Conservation (phyloP, 1,140 invertebrate genomes). For the Drosophila pruinosa region DNA sequence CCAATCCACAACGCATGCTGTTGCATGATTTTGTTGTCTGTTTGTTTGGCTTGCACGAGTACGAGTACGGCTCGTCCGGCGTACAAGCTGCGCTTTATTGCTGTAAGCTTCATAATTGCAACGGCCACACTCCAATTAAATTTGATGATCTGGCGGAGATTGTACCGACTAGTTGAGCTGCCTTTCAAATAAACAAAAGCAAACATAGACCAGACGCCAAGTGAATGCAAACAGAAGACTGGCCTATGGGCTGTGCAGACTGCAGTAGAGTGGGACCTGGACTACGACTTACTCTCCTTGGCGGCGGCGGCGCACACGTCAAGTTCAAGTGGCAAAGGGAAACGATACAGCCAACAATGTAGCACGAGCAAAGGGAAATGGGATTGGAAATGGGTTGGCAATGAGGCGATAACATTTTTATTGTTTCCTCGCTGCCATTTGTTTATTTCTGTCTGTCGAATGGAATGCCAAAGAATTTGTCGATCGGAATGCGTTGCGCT, state of each 20-base stretch:
- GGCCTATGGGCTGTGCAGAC: neutral
- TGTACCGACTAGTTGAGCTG: constrained; percentile 50
- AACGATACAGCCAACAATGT: constrained; percentile 52
- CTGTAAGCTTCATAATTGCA: constrained; percentile 72
- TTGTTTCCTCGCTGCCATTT: constrained; percentile 52
- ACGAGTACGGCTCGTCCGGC: constrained; percentile 39
- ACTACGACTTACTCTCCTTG: neutral
- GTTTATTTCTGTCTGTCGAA: constrained; percentile 7
- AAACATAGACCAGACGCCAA: constrained; percentile 41
- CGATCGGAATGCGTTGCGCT: constrained; percentile 45
- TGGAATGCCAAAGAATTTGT: neutral
- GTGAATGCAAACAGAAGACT: neutral
- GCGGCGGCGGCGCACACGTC: constrained; percentile 57
- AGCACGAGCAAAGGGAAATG: neutral
- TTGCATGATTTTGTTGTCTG: constrained; percentile 48
- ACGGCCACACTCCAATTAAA: constrained; percentile 79
- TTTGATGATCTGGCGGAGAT: constrained; percentile 78
- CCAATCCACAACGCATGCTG: neutral
- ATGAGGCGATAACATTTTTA: constrained; percentile 73
- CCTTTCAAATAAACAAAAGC: constrained; percentile 72
- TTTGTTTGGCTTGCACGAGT: constrained; percentile 21
- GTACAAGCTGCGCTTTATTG: constrained; percentile 68
- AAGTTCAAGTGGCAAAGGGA: constrained; percentile 78
- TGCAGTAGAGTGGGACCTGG: neutral
- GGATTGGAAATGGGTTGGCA: constrained; percentile 4